phyloP scores from a whole-genome alignment of 1,140 invertebrate species.

The Zaprionus taronus region DNA sequence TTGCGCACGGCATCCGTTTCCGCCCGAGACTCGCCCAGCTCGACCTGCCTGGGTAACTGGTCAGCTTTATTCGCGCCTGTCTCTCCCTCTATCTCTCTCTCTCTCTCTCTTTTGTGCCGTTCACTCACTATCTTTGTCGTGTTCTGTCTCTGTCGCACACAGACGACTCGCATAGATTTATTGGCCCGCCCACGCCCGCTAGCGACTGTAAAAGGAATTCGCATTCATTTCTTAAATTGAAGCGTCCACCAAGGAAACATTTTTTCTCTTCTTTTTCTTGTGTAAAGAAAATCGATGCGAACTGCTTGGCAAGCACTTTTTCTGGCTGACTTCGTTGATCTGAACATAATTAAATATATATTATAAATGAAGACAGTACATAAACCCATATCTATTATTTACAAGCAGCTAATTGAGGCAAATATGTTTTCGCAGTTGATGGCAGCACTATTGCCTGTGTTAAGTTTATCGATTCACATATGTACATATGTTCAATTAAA shows the following conservation, averaged over 20 bases:
- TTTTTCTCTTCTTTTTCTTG: conserved; percentile 17
- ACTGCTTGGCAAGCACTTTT: conserved; percentile 22
- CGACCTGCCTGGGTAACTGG: conserved; percentile 8
- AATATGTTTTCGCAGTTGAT: background rate
- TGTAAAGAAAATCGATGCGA: conserved; percentile 33
- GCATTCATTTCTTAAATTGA: conserved; percentile 79
- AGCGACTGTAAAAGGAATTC: conserved; percentile 53
- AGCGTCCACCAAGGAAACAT: conserved; percentile 32
- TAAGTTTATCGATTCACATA: too few relatives aligned
- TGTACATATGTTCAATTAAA: too few relatives aligned
- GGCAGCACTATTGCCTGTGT: background rate
- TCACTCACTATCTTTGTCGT: conserved; percentile 17
- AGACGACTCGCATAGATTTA: conserved; percentile 54
- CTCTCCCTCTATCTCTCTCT: background rate
- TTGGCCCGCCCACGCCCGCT: conserved; percentile 40
- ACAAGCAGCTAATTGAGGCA: conserved; percentile 16
- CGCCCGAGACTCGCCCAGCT: conserved; percentile 26
- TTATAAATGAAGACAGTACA: background rate
- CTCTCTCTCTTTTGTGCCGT: background rate
- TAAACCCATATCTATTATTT: conserved; percentile 1
- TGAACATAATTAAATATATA: conserved; percentile 33
- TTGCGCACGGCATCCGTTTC: conserved; percentile 55
- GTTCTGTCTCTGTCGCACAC: background rate
- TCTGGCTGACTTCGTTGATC: conserved; percentile 15
- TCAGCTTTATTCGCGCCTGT: background rate